Evolutionary conservation across 2,113 vertebrate genomes (phyloP).

Genomic region (Aleadryas rufinucha): DNA sequence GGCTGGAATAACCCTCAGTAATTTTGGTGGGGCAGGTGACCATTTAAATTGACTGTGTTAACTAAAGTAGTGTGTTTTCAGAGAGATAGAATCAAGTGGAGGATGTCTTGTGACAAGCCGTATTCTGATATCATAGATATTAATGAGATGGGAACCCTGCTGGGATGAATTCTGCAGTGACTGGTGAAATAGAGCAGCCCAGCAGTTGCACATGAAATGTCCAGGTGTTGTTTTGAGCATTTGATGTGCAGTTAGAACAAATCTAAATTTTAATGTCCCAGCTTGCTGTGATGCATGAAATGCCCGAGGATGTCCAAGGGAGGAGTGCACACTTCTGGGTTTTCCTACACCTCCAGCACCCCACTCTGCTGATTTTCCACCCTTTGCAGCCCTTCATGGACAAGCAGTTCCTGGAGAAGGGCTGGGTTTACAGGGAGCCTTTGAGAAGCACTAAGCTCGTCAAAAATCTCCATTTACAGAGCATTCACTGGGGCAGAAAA

Average conservation of each 20-base stretch:
- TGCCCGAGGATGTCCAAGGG: not conserved
- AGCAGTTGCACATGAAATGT: not conserved
- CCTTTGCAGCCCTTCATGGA: not conserved
- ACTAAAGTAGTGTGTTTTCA: not conserved
- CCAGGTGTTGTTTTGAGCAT: not conserved
- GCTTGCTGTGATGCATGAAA: not conserved
- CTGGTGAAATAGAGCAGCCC: not conserved
- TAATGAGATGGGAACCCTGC: not conserved
- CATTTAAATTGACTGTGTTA: not conserved
- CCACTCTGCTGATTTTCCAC: not conserved
- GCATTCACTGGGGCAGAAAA: not conserved
- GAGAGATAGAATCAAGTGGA: not conserved
- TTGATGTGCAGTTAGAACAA: not conserved
- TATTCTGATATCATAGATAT: not conserved
- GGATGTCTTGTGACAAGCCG: not conserved
- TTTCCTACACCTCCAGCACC: not conserved
- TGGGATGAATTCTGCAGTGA: not conserved
- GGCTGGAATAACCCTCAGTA: not conserved
- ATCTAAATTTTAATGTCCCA: conserved; percentile 7
- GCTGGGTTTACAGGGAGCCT: not conserved
- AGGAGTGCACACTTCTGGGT: accelerated
- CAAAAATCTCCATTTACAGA: not conserved
- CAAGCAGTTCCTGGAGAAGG: not conserved
- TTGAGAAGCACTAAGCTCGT: not conserved
- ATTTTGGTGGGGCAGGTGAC: not conserved